These are phyloP conservation scores for Coracias cyanogaster DNA, from an alignment of 2,797 vertebrate genomes.

Conservation along the genomic window DNA sequence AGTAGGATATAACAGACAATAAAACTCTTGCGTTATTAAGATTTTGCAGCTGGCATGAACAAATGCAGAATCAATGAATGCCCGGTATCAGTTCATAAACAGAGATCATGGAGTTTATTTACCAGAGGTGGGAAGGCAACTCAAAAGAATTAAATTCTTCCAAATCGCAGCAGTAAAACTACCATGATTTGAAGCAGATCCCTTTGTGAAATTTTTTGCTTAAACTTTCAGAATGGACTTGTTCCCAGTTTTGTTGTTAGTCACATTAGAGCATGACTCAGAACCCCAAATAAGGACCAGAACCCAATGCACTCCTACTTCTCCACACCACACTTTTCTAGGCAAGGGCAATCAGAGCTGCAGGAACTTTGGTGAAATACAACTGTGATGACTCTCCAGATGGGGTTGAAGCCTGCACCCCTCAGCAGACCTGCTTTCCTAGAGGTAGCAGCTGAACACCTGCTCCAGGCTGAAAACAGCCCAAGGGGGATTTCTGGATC, in stretches of 20 bases:
- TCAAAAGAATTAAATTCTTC: neutral
- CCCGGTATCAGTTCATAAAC: neutral
- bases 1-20: neutral
- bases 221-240: neutral
- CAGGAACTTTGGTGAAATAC: neutral
- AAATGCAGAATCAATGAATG: neutral
- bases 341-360: neutral
- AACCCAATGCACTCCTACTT: neutral
- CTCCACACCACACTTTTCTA: neutral
- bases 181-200: neutral
- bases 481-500: neutral
- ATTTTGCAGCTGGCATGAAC: neutral
- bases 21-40: neutral
- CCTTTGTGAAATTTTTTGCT: neutral
- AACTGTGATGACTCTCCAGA: too few species aligned
- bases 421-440: neutral
- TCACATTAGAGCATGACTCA: neutral
- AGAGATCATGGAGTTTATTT: neutral
- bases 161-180: neutral
- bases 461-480: neutral
- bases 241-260: neutral
- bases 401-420: neutral
- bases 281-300: neutral
- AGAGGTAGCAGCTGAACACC: neutral
- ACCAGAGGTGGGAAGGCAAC: neutral